These are phyloP conservation scores for Diploscapter pachys DNA, from an alignment of 1,140 invertebrate genomes.

Conservation along the genomic window DNA sequence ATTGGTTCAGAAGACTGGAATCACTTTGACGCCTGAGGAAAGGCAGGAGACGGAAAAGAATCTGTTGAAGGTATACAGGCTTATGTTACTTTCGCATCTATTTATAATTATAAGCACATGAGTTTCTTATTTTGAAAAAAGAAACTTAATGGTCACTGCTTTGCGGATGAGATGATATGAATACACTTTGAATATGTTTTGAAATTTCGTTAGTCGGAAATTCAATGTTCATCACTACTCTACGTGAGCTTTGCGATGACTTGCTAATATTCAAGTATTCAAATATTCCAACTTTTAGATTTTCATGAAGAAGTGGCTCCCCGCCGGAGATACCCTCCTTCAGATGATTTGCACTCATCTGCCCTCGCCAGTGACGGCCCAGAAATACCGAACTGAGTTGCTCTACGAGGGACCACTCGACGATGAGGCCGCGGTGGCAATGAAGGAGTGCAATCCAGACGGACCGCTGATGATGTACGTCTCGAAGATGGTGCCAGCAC, in stretches of 20 bases:
- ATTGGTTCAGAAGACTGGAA: constrained; percentile 80
- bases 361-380: constrained; percentile 95
- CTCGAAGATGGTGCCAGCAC: constrained; percentile 98
- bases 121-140: no score
- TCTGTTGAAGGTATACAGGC: constrained; percentile 66
- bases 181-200: no score
- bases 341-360: constrained; percentile 99
- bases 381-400: constrained; percentile 98
- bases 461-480: constrained; percentile 99
- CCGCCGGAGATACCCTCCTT: constrained; percentile 96
- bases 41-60: constrained; percentile 77
- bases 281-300: constrained; percentile 64
- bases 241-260: constrained; percentile 24
- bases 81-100: no score
- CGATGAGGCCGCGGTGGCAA: constrained; percentile 80
- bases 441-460: constrained; percentile 86
- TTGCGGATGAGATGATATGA: no score
- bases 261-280: constrained; percentile 1
- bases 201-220: no score
- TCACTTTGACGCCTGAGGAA: constrained; percentile 87
- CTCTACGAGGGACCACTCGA: constrained; percentile 95
- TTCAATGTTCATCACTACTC: background rate
- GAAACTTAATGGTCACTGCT: no score
- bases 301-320: constrained; percentile 97
- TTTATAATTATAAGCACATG: no score